These are phyloP conservation scores for Muschampia plurimacula DNA, from an alignment of 2,888 invertebrate species.

Conservation along the genomic window DNA sequence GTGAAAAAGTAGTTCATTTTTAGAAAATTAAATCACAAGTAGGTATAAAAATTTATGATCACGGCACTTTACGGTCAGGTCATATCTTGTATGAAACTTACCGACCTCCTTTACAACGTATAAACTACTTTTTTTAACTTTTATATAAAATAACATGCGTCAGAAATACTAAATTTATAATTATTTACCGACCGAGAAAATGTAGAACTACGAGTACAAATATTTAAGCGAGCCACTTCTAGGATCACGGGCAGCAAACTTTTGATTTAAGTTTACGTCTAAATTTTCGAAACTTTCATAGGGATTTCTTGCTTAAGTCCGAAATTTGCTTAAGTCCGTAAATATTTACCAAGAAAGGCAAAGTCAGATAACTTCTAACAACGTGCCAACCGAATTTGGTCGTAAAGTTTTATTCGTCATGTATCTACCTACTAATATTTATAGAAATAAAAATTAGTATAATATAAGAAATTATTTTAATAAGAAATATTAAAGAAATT, in stretches of 20 bases:
- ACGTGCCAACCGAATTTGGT: conserved; percentile 11
- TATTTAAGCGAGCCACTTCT: not conserved
- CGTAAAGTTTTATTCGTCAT: conserved; percentile 4
- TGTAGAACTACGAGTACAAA: not conserved
- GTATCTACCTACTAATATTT: too few species aligned
- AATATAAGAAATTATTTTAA: too few species aligned
- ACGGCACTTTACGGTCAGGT: too few species aligned
- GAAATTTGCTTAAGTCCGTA: conserved; percentile 33
- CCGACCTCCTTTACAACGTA: too few species aligned
- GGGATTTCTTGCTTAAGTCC: conserved; percentile 15
- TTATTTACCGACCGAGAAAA: not conserved
- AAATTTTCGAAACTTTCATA: conserved; percentile 6
- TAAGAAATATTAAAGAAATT: too few species aligned
- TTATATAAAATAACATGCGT: not conserved
- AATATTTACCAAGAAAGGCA: conserved; percentile 28
- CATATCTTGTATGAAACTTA: too few species aligned
- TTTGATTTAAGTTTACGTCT: not conserved
- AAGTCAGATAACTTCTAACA: conserved; percentile 23
- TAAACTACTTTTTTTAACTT: too few species aligned
- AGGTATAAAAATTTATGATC: too few species aligned
- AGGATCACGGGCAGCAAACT: not conserved
- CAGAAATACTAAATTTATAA: not conserved
- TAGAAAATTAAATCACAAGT: too few species aligned
- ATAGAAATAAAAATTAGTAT: too few species aligned
- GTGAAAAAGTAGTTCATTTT: too few species aligned